Evolutionary conservation across 2,113 vertebrate genomes (phyloP).

Genomic region (Callocephalon fimbriatum): DNA sequence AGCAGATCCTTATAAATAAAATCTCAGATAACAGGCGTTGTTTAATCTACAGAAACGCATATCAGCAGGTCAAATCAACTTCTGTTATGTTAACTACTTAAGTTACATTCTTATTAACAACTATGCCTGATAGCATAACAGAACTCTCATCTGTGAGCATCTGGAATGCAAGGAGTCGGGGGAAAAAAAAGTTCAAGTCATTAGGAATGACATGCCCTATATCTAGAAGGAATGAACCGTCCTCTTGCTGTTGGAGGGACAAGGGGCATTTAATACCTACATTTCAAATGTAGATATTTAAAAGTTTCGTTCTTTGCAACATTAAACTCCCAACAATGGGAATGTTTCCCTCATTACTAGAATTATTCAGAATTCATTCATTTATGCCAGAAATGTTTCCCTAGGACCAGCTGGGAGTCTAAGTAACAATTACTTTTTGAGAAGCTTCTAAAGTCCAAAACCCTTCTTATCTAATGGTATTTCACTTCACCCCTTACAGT

Average conservation of each 20-base stretch:
- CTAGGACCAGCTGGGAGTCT: background rate
- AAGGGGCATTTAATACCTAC: background rate
- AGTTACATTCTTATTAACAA: slow-evolving; percentile 69
- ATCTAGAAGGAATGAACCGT: background rate
- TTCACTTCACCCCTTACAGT: background rate
- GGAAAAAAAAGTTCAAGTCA: background rate
- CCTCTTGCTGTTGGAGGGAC: background rate
- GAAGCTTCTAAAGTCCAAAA: background rate
- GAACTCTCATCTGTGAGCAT: slow-evolving; percentile 12
- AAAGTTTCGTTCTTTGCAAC: background rate
- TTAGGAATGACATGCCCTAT: background rate
- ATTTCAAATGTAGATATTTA: background rate
- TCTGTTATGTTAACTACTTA: slow-evolving; percentile 71
- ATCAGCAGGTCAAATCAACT: slow-evolving; percentile 65
- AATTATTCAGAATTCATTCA: background rate
- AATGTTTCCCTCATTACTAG: background rate
- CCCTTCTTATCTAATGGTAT: background rate
- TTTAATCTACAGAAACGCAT: slow-evolving; percentile 65
- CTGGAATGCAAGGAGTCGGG: background rate
- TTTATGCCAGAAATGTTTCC: too few species aligned
- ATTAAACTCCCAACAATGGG: background rate
- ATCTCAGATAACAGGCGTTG: slow-evolving; percentile 63
- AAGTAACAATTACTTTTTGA: background rate
- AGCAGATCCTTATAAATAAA: slow-evolving; percentile 66
- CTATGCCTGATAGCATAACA: slow-evolving; percentile 13